Conservation (phyloP, 30 jellyfish, hydroid and myxozoan species). For the Aurelia coerulea region DNA sequence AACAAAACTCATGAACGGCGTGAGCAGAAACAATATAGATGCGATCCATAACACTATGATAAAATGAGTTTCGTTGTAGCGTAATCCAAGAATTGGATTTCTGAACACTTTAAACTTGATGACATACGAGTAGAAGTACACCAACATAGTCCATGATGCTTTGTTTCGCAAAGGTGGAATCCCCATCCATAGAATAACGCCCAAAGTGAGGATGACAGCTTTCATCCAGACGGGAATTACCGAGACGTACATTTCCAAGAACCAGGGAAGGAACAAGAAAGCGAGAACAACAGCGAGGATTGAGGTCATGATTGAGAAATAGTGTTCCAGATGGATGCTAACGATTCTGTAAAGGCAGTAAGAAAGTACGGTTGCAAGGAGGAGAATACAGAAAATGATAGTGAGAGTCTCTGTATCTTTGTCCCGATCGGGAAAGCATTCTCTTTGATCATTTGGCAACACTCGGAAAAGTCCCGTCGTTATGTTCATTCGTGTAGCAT, state of each 20-base stretch:
- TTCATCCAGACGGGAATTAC: constrained; percentile 60
- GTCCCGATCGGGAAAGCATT: constrained; percentile 41
- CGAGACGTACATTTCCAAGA: constrained; percentile 58
- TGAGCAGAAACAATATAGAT: constrained; percentile 51
- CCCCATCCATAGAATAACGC: constrained; percentile 81
- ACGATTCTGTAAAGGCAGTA: constrained; percentile 25
- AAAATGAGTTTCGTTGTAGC: constrained; percentile 27
- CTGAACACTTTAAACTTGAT: constrained; percentile 60
- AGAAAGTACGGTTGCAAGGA: constrained; percentile 13
- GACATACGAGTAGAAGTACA: constrained; percentile 52
- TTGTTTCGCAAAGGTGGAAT: constrained; percentile 73
- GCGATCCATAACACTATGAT: constrained; percentile 56
- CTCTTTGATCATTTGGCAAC: background rate
- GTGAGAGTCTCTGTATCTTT: constrained; percentile 13
- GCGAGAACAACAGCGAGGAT: constrained; percentile 30
- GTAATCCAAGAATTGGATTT: constrained; percentile 55
- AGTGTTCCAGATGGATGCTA: constrained; percentile 4
- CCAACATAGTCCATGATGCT: constrained; percentile 77
- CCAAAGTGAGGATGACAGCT: constrained; percentile 35
- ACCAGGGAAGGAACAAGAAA: constrained; percentile 82
- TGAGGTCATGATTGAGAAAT: constrained; percentile 15
- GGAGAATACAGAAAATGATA: constrained; percentile 19
- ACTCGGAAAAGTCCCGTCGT: background rate
- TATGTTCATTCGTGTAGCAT: background rate
- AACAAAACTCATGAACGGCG: constrained; percentile 60